phyloP scores from a whole-genome alignment of 2,797 vertebrate genomes.

The Mormyrus hasselquistii region DNA sequence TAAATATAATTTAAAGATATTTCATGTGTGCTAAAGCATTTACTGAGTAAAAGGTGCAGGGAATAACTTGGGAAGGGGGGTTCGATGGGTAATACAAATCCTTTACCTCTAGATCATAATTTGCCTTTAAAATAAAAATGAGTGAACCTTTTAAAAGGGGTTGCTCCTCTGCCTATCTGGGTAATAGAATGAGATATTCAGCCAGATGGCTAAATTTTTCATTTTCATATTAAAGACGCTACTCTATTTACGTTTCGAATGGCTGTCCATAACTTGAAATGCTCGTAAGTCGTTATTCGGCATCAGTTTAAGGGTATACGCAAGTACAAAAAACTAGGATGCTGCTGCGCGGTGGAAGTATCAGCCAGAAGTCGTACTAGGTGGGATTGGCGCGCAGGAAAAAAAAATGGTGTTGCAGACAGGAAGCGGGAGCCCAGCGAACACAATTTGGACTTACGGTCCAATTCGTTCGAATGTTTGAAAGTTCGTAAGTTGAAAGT shows the following conservation, averaged over 20 bases:
- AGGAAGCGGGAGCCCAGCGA: no score
- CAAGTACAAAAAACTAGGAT: not conserved
- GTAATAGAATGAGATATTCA: constrained; percentile 21
- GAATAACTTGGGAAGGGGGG: constrained; percentile 8
- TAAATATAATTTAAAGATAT: constrained; percentile 51
- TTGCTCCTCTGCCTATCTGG: constrained; percentile 27
- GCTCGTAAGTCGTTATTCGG: not conserved
- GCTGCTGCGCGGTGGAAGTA: not conserved
- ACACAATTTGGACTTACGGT: not conserved
- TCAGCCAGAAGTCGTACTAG: not conserved
- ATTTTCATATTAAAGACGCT: constrained; percentile 36
- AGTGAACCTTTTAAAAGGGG: constrained; percentile 38
- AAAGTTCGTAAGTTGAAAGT: not conserved
- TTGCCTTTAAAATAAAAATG: constrained; percentile 54
- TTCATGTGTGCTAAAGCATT: constrained; percentile 41
- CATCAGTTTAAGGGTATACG: not conserved
- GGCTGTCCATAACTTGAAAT: not conserved
- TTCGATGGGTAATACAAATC: constrained; percentile 52
- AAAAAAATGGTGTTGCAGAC: no score
- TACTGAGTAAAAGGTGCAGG: constrained; percentile 17
- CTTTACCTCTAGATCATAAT: constrained; percentile 33
- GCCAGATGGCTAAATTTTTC: constrained; percentile 47
- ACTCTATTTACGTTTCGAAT: not conserved
- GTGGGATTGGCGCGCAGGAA: no score
- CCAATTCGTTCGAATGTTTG: no score